These are phyloP conservation scores for Synergus japonicus DNA, from an alignment of 2,888 invertebrate species.

Conservation along the genomic window DNA sequence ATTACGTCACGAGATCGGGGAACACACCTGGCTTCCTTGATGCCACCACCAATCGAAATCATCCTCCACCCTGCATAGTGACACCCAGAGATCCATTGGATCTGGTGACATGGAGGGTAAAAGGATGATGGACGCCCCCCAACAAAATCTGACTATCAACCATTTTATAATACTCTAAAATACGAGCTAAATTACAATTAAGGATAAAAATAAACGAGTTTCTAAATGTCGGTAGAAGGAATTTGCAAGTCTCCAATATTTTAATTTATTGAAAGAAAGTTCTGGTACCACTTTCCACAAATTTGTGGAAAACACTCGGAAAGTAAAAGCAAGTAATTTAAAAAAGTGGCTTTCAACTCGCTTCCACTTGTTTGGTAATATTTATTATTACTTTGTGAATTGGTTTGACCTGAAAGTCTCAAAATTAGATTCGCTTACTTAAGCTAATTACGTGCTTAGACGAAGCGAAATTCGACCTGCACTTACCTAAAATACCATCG, in stretches of 20 bases:
- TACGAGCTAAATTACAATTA: too few species aligned
- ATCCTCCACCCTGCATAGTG: constrained; percentile 48
- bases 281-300: neutral
- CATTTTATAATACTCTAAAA: too few species aligned
- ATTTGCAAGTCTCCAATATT: too few species aligned
- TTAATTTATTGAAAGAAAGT: neutral
- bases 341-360: neutral
- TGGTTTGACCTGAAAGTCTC: neutral
- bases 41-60: constrained; percentile 67
- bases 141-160: neutral
- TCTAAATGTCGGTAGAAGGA: too few species aligned
- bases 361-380: neutral
- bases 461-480: constrained; percentile 12
- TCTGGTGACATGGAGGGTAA: constrained; percentile 50
- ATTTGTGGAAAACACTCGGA: neutral
- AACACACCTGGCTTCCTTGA: constrained; percentile 73
- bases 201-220: too few species aligned
- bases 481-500: constrained; percentile 28
- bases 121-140: constrained; percentile 43
- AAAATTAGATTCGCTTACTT: constrained; percentile 22
- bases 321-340: neutral
- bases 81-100: constrained; percentile 45
- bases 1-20: constrained; percentile 72
- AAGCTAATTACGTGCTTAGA: constrained; percentile 11
- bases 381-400: neutral